Percentiles rank a stretch among this genome's conserved stretches.
Evolutionary conservation across 2,888 invertebrate species (phyloP).

Genomic region (Caenorhabditis uteleia): DNA sequence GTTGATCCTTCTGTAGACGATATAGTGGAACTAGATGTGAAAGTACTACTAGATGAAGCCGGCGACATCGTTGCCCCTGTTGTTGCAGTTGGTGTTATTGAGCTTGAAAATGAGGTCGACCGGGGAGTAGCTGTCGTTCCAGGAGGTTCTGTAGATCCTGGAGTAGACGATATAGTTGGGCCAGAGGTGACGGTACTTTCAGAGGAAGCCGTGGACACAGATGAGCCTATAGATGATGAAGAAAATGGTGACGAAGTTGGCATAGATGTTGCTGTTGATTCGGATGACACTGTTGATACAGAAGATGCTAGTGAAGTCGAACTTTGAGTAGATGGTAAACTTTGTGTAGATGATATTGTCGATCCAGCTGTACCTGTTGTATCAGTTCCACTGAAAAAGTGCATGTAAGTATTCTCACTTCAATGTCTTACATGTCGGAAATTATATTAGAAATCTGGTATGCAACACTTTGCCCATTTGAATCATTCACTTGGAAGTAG

Average conservation of each 20-base stretch:
- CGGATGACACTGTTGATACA: background rate
- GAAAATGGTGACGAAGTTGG: background rate
- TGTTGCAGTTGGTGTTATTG: background rate
- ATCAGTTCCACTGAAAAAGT: too few relatives aligned
- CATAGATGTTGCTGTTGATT: background rate
- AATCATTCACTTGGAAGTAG: conserved; percentile 21
- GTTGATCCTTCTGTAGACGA: background rate
- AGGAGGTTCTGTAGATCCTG: background rate
- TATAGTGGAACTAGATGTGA: conserved; percentile 1
- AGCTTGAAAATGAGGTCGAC: background rate
- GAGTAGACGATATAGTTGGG: too few relatives aligned
- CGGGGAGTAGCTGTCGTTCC: background rate
- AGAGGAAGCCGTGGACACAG: too few relatives aligned
- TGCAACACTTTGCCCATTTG: conserved; percentile 17
- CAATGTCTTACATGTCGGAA: too few relatives aligned
- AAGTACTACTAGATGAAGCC: background rate
- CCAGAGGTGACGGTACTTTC: too few relatives aligned
- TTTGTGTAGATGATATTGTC: too few relatives aligned
- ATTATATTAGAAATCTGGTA: conserved; percentile 28
- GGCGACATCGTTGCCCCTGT: background rate
- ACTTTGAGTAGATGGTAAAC: too few relatives aligned
- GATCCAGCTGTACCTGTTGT: too few relatives aligned
- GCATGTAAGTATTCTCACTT: too few relatives aligned
- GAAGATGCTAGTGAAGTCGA: background rate
- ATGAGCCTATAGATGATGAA: too few relatives aligned